Percentiles rank a stretch among this genome's conserved stretches.
Conservation (phyloP, 1,140 invertebrate species). For the Dufourea novaeangliae region DNA sequence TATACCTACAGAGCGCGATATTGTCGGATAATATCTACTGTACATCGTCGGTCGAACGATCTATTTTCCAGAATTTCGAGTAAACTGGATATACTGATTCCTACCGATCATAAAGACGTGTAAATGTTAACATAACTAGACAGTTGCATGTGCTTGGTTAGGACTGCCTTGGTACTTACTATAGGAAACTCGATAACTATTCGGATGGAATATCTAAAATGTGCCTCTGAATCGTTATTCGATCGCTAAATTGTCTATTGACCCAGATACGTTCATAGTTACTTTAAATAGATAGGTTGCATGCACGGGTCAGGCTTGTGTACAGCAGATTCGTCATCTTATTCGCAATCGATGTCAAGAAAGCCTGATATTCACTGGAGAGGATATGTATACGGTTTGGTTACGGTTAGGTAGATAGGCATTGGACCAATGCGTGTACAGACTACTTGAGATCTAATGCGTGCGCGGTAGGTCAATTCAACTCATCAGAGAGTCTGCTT, state of each 20-base stretch:
- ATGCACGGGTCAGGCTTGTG: neutral
- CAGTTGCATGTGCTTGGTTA: neutral
- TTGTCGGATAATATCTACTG: no score
- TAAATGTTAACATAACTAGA: neutral
- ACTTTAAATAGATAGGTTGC: neutral
- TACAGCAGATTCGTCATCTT: neutral
- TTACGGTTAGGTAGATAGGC: neutral
- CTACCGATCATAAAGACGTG: no score
- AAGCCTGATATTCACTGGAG: neutral
- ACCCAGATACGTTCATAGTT: neutral
- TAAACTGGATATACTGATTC: no score
- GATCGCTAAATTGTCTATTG: neutral
- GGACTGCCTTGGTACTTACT: neutral
- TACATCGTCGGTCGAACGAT: no score
- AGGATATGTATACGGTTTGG: neutral
- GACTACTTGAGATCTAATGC: neutral
- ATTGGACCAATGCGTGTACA: neutral
- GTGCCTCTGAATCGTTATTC: neutral
- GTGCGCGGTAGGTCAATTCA: neutral
- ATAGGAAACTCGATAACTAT: neutral
- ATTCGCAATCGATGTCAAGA: neutral
- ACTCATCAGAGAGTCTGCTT: neutral
- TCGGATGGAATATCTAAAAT: neutral
- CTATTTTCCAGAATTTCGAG: neutral
- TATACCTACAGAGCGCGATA: neutral